Evolutionary conservation across 1,140 invertebrate genomes (phyloP).

Genomic region (Megalonaias nervosa): DNA sequence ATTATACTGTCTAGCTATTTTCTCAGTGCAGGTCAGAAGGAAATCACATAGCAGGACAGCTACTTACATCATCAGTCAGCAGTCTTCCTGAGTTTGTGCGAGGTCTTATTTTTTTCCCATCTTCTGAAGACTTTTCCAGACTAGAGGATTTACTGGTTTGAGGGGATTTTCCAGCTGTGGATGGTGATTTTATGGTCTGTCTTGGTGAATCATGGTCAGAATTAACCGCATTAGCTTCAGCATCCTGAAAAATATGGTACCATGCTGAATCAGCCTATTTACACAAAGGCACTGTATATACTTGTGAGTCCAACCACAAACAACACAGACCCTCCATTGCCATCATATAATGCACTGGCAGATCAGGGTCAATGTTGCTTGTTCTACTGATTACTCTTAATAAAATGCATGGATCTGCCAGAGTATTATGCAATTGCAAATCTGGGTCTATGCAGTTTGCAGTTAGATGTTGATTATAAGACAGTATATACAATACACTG

Average conservation of each 20-base stretch:
- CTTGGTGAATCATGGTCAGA: conserved; percentile 46
- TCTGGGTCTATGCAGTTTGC: too few relatives aligned
- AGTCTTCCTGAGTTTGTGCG: conserved; percentile 60
- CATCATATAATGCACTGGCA: too few relatives aligned
- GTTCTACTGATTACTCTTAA: too few relatives aligned
- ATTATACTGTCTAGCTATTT: conserved; percentile 10
- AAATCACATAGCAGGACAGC: neutral
- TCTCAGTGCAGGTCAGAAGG: conserved; percentile 9
- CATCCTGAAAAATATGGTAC: conserved; percentile 36
- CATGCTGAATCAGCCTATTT: neutral
- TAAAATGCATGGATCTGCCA: too few relatives aligned
- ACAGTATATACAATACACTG: too few relatives aligned
- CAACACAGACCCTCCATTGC: too few relatives aligned
- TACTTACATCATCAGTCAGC: conserved; percentile 63
- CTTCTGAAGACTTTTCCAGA: conserved; percentile 4
- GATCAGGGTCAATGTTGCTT: too few relatives aligned
- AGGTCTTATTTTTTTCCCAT: conserved; percentile 39
- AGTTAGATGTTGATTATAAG: too few relatives aligned
- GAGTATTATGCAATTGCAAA: too few relatives aligned
- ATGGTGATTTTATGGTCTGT: conserved; percentile 22
- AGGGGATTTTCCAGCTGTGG: conserved; percentile 7
- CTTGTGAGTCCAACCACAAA: too few relatives aligned
- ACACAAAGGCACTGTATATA: neutral
- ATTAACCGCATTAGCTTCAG: conserved; percentile 48
- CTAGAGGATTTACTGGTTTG: conserved; percentile 6